phyloP scores from a whole-genome alignment of 2,888 invertebrate genomes.

The Heteromurus nitidus region DNA sequence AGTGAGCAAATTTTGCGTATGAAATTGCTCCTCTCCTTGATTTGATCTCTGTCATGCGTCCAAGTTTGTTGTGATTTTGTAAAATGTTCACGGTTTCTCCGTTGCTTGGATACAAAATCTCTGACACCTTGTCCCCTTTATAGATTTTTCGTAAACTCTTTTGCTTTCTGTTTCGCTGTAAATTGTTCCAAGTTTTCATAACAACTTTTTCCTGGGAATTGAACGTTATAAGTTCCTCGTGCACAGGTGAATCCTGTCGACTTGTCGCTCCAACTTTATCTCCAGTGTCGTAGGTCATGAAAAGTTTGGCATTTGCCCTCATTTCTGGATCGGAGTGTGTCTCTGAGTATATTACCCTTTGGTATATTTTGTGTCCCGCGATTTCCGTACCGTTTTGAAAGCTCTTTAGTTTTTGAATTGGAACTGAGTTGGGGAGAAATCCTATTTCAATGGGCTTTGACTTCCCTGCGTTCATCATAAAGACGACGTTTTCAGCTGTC shows the following conservation, averaged over 20 bases:
- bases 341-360: conserved; percentile 3
- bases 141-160: neutral
- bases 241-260: neutral
- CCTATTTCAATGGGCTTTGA: conserved; percentile 11
- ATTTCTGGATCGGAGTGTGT: conserved; percentile 6
- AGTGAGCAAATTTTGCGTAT: neutral
- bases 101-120: neutral
- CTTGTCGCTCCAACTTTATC: neutral
- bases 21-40: neutral
- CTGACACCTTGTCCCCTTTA: neutral
- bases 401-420: neutral
- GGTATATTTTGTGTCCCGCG: neutral
- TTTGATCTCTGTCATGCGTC: neutral
- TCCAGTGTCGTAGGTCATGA: conserved; percentile 7
- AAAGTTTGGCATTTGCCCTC: neutral
- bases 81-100: neutral
- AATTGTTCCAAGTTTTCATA: neutral
- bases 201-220: neutral
- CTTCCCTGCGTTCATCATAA: neutral
- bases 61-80: conserved; percentile 19
- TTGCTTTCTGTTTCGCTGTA: neutral
- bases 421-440: neutral
- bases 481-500: conserved; percentile 1
- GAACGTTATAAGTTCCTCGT: conserved; percentile 16
- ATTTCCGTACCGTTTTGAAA: neutral